Evolutionary conservation across 2,113 vertebrate genomes (phyloP).

Genomic region (Mohoua ochrocephala): DNA sequence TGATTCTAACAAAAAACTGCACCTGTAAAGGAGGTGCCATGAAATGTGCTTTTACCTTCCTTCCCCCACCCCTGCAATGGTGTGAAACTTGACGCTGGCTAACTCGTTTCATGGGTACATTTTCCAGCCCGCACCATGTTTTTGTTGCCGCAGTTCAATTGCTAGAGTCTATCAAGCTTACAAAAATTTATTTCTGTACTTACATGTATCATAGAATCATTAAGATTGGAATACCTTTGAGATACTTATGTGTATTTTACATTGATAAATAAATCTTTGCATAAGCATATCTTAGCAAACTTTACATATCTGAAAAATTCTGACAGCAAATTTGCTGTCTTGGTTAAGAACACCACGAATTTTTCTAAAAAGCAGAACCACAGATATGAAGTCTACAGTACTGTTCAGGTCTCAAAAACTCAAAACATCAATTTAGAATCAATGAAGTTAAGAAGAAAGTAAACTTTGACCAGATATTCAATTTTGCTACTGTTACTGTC

Average conservation of each 20-base stretch:
- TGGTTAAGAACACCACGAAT: background rate
- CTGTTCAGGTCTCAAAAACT: background rate
- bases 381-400: background rate
- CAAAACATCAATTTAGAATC: background rate
- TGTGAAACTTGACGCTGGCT: background rate
- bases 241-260: background rate
- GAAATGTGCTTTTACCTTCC: background rate
- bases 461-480: background rate
- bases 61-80: fast-evolving
- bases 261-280: background rate
- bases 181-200: background rate
- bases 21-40: background rate
- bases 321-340: background rate
- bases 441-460: background rate
- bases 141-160: background rate
- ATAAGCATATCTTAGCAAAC: background rate
- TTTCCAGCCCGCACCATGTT: background rate
- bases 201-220: background rate
- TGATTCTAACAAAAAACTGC: background rate
- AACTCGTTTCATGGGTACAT: background rate
- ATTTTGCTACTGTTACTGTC: background rate
- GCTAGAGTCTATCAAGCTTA: background rate
- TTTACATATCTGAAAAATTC: background rate
- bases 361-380: background rate
- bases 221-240: background rate